Percentiles rank a stretch among this genome's conserved stretches.
Conservation (phyloP, 1,140 invertebrate species). For the Apis mellifera region Amel_HAv3.1 CM009936.2:6862501-6863000, state of each 20-base stretch:
- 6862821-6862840: slow-evolving; percentile 56
- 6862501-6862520: too few species aligned
- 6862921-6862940: background rate
- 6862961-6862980: background rate
- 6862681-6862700: too few species aligned
- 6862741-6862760: background rate
- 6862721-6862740: background rate
- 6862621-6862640: too few species aligned
- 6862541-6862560: too few species aligned
- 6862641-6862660: too few species aligned
- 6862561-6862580: too few species aligned
- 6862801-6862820: slow-evolving; percentile 65
- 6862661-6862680: too few species aligned
- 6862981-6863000: background rate
- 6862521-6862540: too few species aligned
- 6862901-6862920: background rate
- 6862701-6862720: background rate
- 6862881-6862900: slow-evolving; percentile 1
- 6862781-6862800: slow-evolving; percentile 14
- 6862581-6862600: too few species aligned
- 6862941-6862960: background rate
- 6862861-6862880: slow-evolving; percentile 58
- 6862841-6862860: slow-evolving; percentile 59
- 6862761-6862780: background rate
- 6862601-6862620: too few species aligned